Evolutionary conservation across 2,797 vertebrate species (phyloP).

Genomic region (Rhabdomys pumilio): DNA sequence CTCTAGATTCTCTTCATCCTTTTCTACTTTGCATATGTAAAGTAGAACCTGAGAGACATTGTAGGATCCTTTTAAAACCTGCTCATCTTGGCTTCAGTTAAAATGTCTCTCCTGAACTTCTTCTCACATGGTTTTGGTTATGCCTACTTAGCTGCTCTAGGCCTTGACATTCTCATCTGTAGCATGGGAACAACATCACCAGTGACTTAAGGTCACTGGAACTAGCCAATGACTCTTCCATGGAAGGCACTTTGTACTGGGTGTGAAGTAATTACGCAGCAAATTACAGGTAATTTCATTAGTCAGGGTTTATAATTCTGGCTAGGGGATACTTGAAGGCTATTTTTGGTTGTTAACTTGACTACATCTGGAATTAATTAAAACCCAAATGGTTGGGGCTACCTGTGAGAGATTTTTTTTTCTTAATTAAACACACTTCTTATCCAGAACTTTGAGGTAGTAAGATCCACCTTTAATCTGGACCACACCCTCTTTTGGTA

Average conservation of each 20-base stretch:
- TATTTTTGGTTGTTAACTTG: not conserved
- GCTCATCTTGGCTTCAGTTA: not conserved
- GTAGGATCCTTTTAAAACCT: not conserved
- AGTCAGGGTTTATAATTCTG: slow-evolving; percentile 16
- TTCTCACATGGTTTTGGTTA: not conserved
- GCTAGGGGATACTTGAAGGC: not conserved
- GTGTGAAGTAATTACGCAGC: slow-evolving; percentile 7
- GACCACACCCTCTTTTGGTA: not conserved
- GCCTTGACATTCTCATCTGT: slow-evolving; percentile 51
- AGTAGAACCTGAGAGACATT: not conserved
- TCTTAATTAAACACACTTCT: not conserved
- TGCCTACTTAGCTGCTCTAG: not conserved
- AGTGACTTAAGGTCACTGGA: not conserved
- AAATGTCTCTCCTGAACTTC: not conserved
- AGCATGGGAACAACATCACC: not conserved
- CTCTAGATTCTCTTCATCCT: not conserved
- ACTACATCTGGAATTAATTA: not conserved
- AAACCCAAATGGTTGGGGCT: not conserved
- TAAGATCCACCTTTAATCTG: not conserved
- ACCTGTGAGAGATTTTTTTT: not conserved
- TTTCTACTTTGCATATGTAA: not conserved
- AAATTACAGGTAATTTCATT: not conserved
- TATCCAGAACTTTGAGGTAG: not conserved
- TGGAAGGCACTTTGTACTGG: not conserved
- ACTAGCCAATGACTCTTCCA: not conserved